These are phyloP conservation scores for Bubo blakistoni DNA, from an alignment of 2,113 vertebrate species.

Conservation along the genomic window DNA sequence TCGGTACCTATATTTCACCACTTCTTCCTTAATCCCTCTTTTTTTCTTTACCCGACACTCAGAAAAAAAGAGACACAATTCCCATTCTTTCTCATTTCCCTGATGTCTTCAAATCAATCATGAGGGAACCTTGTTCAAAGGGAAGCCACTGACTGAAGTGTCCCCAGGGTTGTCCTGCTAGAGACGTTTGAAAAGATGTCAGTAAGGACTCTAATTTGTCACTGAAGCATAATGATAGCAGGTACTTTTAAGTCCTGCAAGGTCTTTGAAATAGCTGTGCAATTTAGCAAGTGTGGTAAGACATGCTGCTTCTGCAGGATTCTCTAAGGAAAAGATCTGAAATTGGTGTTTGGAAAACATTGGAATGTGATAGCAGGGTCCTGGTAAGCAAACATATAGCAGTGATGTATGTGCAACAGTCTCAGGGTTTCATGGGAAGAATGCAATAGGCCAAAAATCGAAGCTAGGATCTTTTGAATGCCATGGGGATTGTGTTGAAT, in stretches of 20 bases:
- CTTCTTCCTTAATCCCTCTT: background rate
- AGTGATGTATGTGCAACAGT: background rate
- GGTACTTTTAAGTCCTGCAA: background rate
- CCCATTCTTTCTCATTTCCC: background rate
- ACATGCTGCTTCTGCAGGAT: background rate
- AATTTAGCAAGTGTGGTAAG: background rate
- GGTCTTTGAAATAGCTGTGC: background rate
- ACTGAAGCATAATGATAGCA: background rate
- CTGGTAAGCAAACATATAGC: background rate
- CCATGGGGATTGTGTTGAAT: background rate
- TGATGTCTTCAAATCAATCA: background rate
- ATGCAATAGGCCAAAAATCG: background rate
- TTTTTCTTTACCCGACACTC: background rate
- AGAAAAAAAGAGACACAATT: background rate
- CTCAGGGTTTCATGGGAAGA: background rate
- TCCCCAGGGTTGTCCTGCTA: background rate
- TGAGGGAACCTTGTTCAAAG: background rate
- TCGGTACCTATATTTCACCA: background rate
- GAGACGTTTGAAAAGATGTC: background rate
- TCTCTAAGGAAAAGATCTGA: background rate
- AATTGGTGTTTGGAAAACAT: background rate
- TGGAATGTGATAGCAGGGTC: background rate
- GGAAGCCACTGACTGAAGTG: background rate
- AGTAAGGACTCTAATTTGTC: background rate
- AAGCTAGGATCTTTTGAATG: background rate